These are phyloP conservation scores for Malacosoma neustria DNA, from an alignment of 2,888 invertebrate genomes.

Conservation along the genomic window DNA sequence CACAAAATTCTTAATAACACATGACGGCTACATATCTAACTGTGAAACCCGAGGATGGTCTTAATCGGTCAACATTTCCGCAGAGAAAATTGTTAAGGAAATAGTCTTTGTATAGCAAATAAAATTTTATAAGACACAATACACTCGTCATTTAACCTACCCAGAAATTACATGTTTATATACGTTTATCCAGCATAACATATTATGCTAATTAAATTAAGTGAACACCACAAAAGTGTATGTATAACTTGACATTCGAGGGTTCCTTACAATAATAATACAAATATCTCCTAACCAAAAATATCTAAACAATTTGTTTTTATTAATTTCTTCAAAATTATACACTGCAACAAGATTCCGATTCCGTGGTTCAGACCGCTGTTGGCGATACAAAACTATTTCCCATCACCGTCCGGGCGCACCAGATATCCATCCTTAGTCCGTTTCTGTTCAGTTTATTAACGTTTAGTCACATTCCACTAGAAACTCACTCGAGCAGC, in stretches of 20 bases:
- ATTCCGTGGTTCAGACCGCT: no score
- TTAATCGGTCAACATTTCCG: slow-evolving; percentile 14
- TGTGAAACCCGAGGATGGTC: slow-evolving; percentile 11
- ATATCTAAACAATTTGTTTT: no score
- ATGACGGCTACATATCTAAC: background rate
- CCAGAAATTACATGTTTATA: slow-evolving; percentile 45
- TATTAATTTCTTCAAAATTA: no score
- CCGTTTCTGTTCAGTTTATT: no score
- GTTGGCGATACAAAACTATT: no score
- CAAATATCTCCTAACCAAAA: no score
- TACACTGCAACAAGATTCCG: no score
- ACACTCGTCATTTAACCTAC: slow-evolving; percentile 51
- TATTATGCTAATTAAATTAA: slow-evolving; percentile 48
- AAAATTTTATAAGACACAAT: slow-evolving; percentile 40
- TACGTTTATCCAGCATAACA: slow-evolving; percentile 45
- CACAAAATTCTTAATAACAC: background rate
- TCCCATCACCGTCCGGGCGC: no score
- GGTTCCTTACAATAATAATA: background rate
- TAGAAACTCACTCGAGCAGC: no score
- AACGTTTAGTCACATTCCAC: no score
- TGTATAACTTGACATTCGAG: background rate
- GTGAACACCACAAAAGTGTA: slow-evolving; percentile 23
- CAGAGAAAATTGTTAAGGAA: slow-evolving; percentile 17
- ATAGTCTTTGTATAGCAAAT: slow-evolving; percentile 32
- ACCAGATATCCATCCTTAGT: no score